Evolutionary conservation across 2,797 vertebrate species (phyloP), one percentile per base, ranked within the genome.

Genomic region (Cottoperca gobio): DNA sequence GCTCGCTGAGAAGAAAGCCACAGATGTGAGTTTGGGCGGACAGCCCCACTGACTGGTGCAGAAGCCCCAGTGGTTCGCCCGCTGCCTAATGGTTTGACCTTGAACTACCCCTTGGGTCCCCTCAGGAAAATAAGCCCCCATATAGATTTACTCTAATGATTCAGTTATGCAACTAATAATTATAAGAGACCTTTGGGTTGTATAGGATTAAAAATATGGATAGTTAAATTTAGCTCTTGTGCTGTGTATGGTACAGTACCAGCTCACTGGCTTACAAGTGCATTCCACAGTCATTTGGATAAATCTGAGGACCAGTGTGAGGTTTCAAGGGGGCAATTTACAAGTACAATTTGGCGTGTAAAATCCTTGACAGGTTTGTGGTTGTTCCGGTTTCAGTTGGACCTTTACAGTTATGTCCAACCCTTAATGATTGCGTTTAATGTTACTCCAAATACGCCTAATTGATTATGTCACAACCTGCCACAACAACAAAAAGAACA

Each of bases 1-100:
- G 88, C 91, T 99, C 67, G 98, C 98, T 57, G 98, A 99, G 93
- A 99, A 97, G 95, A 99, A 98, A 89, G 98, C 98, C 92, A 93
- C 96, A 64, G 97, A 99, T 89, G 98, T 99, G 96, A 98, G 97
- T 97, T 83, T 67, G 68, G 73, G 23, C 23, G 31, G n/a, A 80
- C 16, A 19, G 24, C 35, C 37, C 53, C 33, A 3, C 11, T 52
- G 16, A 33, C 16, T 46, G 24, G 57, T 60, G 59, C 37, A 72
- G 57, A 76, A 37, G 19, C 43, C 49, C 45, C 10, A 43, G 19
- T 55, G 2, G 40, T 46, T 43, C 37, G 28, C 21, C 58, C 52
- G 63, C 6, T 35, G 45, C 8, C 16, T 21, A 40, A 45, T 46
- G 12, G 21, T 76, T 21, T 83, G 69, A 82, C 68, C 75, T 79